Percentiles rank a stretch among this genome's conserved stretches.
phyloP scores from a whole-genome alignment of 2,888 invertebrate genomes.

The Teinopalpus imperialis region DNA sequence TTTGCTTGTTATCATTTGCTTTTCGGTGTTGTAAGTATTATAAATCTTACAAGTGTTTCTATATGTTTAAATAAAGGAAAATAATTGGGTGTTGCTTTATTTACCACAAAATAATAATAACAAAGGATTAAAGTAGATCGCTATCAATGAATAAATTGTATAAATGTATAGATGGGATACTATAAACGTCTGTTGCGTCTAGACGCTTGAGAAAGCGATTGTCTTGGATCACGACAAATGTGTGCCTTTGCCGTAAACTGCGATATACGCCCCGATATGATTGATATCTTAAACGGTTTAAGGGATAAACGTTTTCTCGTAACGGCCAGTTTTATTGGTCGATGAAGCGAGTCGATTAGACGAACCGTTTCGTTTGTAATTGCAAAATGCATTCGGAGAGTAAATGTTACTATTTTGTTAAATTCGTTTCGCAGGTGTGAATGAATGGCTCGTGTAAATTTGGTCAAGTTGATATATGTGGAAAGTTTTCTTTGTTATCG shows the following conservation, averaged over 20 bases:
- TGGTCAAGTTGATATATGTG: constrained; percentile 3
- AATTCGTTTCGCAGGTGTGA: background rate
- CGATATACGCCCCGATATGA: constrained; percentile 46
- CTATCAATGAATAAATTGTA: background rate
- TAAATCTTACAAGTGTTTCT: too few relatives aligned
- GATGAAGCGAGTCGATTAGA: constrained; percentile 10
- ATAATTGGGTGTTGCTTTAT: too few relatives aligned
- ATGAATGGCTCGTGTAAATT: constrained; percentile 1
- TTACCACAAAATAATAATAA: too few relatives aligned
- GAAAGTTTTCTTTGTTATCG: constrained; percentile 18
- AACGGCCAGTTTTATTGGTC: constrained; percentile 26
- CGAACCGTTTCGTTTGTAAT: constrained; percentile 23
- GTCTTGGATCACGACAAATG: constrained; percentile 49
- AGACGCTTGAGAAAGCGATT: constrained; percentile 52
- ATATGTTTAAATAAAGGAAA: too few relatives aligned
- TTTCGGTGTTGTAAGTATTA: too few relatives aligned
- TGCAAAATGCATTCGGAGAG: constrained; percentile 12
- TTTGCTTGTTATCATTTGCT: too few relatives aligned
- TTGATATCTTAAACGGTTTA: constrained; percentile 45
- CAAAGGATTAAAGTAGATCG: too few relatives aligned
- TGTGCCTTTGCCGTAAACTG: constrained; percentile 50
- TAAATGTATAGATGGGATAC: background rate
- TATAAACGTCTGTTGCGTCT: constrained; percentile 23
- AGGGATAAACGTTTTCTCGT: constrained; percentile 46
- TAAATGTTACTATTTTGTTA: constrained; percentile 11